These are phyloP conservation scores for Oreortyx pictus DNA, from an alignment of 2,797 vertebrate species.

Conservation along the genomic window DNA sequence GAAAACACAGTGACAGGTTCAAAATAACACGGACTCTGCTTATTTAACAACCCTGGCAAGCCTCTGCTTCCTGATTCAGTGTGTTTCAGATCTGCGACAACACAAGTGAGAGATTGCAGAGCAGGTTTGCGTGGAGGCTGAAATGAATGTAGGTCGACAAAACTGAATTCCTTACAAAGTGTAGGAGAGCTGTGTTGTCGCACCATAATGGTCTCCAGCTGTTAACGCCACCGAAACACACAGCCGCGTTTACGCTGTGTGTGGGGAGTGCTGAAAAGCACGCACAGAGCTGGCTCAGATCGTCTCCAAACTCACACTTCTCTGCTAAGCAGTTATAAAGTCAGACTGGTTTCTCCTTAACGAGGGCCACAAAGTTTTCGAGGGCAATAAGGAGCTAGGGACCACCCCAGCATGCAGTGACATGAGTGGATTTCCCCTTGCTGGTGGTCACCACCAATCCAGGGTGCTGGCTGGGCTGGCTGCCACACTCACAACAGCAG, in stretches of 20 bases:
- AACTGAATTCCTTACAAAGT: not conserved
- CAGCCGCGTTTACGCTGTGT: constrained; percentile 34
- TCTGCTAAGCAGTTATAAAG: not conserved
- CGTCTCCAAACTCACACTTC: not conserved
- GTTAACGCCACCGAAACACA: constrained; percentile 32
- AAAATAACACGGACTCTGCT: not conserved
- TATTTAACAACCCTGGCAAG: constrained; percentile 44
- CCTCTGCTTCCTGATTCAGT: constrained; percentile 6
- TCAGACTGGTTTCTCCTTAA: not conserved
- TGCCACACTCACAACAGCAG: constrained; percentile 32
- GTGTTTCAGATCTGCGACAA: constrained; percentile 7
- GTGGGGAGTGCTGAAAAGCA: not conserved
- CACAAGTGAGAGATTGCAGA: constrained; percentile 24
- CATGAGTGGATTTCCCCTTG: not conserved
- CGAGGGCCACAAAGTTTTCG: not conserved
- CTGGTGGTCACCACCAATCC: not conserved
- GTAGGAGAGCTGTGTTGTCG: not conserved
- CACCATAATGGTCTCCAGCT: constrained; percentile 49
- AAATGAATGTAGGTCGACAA: constrained; percentile 31
- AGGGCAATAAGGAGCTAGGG: not conserved
- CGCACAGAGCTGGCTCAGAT: not conserved
- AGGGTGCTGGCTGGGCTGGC: not conserved
- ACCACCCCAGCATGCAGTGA: not conserved
- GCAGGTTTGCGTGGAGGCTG: not conserved
- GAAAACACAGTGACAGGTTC: constrained; percentile 16